Percentiles rank a stretch among this genome's conserved stretches.
Conservation (phyloP, 2,113 vertebrate genomes). For the Numida meleagris region DNA sequence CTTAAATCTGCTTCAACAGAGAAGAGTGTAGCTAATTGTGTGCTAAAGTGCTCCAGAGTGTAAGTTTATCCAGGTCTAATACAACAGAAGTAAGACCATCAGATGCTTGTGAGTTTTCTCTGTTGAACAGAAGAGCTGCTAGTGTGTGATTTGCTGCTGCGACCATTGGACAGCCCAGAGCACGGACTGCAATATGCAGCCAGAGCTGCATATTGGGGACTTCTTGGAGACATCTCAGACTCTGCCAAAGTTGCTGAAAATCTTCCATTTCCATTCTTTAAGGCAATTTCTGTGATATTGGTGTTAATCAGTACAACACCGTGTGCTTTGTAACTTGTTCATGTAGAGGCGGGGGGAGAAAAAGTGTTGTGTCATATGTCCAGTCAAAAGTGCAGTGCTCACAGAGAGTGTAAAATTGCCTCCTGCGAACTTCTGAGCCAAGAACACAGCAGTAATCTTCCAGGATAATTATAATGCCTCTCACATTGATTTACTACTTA, state of each 20-base stretch:
- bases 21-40: neutral
- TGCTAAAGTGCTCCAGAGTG: neutral
- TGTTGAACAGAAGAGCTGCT: neutral
- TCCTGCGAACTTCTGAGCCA: neutral
- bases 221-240: neutral
- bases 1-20: neutral
- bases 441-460: neutral
- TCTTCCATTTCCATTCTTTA: neutral
- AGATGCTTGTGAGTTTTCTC: neutral
- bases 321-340: neutral
- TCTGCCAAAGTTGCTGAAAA: neutral
- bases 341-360: neutral
- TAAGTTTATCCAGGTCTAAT: neutral
- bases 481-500: neutral
- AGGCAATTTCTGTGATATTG: neutral
- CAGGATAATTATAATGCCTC: neutral
- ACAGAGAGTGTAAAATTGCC: neutral
- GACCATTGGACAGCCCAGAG: neutral
- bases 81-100: neutral
- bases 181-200: accelerated
- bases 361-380: accelerated
- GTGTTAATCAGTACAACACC: neutral
- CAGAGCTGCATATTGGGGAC: neutral
- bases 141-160: neutral
- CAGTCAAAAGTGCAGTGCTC: neutral